These are phyloP conservation scores for Luscinia luscinia DNA, from an alignment of 2,797 vertebrate species.

Conservation along the genomic window DNA sequence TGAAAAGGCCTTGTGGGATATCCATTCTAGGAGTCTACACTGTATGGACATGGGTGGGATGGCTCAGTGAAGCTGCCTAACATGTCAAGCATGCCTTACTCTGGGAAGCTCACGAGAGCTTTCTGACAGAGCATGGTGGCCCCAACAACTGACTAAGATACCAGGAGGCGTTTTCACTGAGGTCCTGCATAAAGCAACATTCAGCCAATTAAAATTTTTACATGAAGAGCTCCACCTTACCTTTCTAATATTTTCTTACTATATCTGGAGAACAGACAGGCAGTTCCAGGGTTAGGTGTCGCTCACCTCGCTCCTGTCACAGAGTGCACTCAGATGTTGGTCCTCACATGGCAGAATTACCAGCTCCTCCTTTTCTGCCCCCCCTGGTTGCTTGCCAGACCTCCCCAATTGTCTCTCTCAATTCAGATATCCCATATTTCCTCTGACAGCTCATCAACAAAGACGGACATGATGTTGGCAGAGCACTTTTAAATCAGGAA, in stretches of 20 bases:
- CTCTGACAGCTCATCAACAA: not conserved
- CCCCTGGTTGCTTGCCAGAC: not conserved
- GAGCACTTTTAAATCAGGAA: not conserved
- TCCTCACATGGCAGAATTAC: fast-evolving
- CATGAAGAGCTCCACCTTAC: not conserved
- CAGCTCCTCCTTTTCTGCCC: not conserved
- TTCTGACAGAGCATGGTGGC: fast-evolving
- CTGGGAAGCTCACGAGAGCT: not conserved
- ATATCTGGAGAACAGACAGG: not conserved
- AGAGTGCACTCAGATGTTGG: not conserved
- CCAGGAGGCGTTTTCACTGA: not conserved
- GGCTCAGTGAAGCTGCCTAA: not conserved
- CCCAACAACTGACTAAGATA: not conserved
- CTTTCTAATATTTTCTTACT: not conserved
- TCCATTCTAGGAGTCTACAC: not conserved
- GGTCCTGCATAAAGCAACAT: not conserved
- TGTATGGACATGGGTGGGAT: not conserved
- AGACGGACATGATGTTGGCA: not conserved
- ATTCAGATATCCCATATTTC: not conserved
- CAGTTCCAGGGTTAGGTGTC: not conserved
- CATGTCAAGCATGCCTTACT: not conserved
- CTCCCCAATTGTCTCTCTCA: not conserved
- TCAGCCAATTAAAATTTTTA: not conserved
- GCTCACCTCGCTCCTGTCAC: not conserved
- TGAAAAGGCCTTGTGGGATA: not conserved